phyloP scores from a whole-genome alignment of 2,888 invertebrate species.

The Timandra comae region DNA sequence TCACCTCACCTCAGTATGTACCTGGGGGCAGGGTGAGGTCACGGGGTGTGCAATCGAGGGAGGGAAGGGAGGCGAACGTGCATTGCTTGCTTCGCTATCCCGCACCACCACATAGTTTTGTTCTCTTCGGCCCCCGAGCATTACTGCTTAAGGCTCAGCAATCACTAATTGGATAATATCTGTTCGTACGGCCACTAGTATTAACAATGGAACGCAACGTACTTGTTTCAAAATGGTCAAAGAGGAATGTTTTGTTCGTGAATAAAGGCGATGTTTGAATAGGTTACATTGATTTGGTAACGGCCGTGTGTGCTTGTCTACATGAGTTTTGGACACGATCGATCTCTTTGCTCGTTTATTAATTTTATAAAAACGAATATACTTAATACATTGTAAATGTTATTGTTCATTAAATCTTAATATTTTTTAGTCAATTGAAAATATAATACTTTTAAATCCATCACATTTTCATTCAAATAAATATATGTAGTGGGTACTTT shows the following conservation, averaged over 20 bases:
- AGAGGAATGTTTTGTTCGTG: conserved; percentile 1
- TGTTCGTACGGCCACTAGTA: conserved; percentile 35
- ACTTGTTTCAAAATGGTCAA: conserved; percentile 21
- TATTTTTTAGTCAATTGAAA: no score
- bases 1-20: conserved; percentile 36
- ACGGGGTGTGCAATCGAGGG: conserved; percentile 15
- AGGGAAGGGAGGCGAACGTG: conserved; percentile 30
- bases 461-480: no score
- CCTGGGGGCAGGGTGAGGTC: conserved; percentile 27
- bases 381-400: no score
- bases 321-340: not conserved
- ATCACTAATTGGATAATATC: conserved; percentile 56
- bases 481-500: no score
- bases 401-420: no score
- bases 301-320: conserved; percentile 1
- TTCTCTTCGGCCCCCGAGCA: conserved; percentile 55
- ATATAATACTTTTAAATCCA: no score
- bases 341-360: no score
- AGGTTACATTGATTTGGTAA: conserved; percentile 1
- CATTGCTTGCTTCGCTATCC: conserved; percentile 53
- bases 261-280: not conserved
- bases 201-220: conserved; percentile 31
- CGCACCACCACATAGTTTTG: conserved; percentile 63
- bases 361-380: no score
- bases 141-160: conserved; percentile 50